Evolutionary conservation across 2,888 invertebrate species (phyloP), one percentile per base, ranked within the genome.

Genomic region (Mystacides longicornis): DNA sequence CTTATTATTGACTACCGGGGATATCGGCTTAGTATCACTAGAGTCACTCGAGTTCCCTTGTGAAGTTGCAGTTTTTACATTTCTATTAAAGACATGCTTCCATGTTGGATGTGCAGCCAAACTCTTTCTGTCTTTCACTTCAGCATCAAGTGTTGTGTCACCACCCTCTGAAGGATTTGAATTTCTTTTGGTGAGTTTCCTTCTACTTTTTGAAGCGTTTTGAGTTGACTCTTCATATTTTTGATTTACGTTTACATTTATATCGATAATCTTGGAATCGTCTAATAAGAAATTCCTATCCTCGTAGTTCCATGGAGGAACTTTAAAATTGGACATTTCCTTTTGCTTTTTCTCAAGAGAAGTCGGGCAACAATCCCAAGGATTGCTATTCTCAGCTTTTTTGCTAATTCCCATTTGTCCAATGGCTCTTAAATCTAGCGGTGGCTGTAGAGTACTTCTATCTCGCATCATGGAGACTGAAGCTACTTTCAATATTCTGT

Each of bases 401-500:
- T 58, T 64, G 58, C 43, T 62, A 49, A 50, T 49, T 21, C 49
- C 62, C 62, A 57, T 54, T 49, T 42, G 56, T 21, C 78, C 77
- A 55, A 80, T 75, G 60, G 78, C 77, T 51, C 83, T 73, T 54
- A 85, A 73, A 69, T 85, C 83, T 54, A 81, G 71, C 1, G 81
- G 78, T n/a, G 59, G 56, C 64, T 82, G 80, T 2, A 81, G 69
- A 0, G 77, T 72, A 11, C 77, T 74, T 58, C 70, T 73, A 47
- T 77, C 79, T 31, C 77, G 73, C 1, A 80, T 75, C 62, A 81
- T 73, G 23, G 71, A 72, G 2, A 69, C 67, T 20, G 78, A 63
- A 1, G 78, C 78, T 52, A 73, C 73, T 31, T 77, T 78, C 57
- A 86, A 72, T 49, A 87, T 82, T 48, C 85, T 77, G 63, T 87